Evolutionary conservation across 2,113 vertebrate species (phyloP), one percentile per base, ranked within the genome.

Genomic region (Syngnathus typhle): DNA sequence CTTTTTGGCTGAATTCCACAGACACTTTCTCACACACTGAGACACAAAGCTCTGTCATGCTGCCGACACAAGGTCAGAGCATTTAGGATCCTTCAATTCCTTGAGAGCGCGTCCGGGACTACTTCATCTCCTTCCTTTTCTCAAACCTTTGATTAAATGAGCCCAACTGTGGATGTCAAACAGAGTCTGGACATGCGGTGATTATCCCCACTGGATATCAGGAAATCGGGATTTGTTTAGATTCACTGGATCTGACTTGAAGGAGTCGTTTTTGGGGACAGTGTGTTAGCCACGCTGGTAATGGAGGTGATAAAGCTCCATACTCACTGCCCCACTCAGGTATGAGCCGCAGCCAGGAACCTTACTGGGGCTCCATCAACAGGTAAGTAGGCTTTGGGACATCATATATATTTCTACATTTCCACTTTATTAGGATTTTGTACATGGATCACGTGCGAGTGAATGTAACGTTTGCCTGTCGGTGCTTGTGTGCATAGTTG

Each of bases 331-430:
- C 39, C 56, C 27, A 1, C 36, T 55, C 78, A 83, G 82, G 71
- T 66, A 89, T 89, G 86, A 85, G 70, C 59, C 80, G 72, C 23
- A 79, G 61, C 58, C 54, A 67, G 51, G 82, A 64, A 56, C 72
- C 76, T 39, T 77, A 75, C 69, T 72, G 74, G 79, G 77, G 65
- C 60, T 69, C 79, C 67, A 65, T 69, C 76, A 82, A 88, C 75
- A 83, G 84, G 88, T 89, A 75, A 85, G 84, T 79, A 56, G 4
- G n/a, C 39, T 37, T 38, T 13, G 56, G 36, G 5, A 36, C 7
- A 12, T 16, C 49, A 27, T 59, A 1, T 21, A 32, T 32, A 32
- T 32, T 32, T 32, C 27, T 32, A 32, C 27, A 32, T 32, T 32
- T 32, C 3, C 13, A 23, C 49, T 23, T 72, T 1, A 18, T 73